Conservation (phyloP, 2,113 vertebrate species). For the Prietella phreatophila region DNA sequence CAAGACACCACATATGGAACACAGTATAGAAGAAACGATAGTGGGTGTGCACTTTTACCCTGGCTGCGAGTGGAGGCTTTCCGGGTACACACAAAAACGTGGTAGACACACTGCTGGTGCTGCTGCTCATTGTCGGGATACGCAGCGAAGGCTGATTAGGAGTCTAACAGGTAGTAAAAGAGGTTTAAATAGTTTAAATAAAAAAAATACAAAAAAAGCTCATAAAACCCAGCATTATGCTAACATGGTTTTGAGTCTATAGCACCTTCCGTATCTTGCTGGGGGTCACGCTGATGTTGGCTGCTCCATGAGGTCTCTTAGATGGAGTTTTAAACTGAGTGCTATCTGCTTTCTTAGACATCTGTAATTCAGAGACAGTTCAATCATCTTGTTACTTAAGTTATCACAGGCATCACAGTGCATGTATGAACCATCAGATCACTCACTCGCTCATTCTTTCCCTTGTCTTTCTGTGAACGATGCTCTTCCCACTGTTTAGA, state of each 20-base stretch:
- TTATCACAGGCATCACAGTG: too few species aligned
- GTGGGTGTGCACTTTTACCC: conserved; percentile 32
- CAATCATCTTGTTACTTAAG: not conserved
- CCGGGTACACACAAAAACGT: conserved; percentile 54
- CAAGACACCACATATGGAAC: not conserved
- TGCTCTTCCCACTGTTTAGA: conserved; percentile 62
- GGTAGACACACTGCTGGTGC: conserved; percentile 39
- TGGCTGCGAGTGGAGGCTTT: conserved; percentile 55
- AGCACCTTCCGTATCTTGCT: conserved; percentile 59
- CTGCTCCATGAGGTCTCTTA: conserved; percentile 51
- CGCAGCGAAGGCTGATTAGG: conserved; percentile 46
- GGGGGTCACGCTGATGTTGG: conserved; percentile 42
- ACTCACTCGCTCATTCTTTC: conserved; percentile 65
- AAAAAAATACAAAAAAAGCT: not conserved
- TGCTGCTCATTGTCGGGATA: conserved; percentile 25
- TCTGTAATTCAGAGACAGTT: conserved; percentile 38
- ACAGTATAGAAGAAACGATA: not conserved
- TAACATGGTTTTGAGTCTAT: not conserved
- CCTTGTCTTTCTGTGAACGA: conserved; percentile 61
- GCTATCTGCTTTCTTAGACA: conserved; percentile 55
- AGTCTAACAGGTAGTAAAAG: conserved; percentile 25
- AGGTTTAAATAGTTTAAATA: not conserved
- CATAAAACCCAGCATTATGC: not conserved
- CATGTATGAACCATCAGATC: not conserved
- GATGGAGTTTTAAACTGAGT: conserved; percentile 56